Percentiles rank a stretch among this genome's conserved stretches.
These are phyloP conservation scores for Microplitis deprimator DNA, from an alignment of 2,888 invertebrate genomes.

Conservation along the genomic window DNA sequence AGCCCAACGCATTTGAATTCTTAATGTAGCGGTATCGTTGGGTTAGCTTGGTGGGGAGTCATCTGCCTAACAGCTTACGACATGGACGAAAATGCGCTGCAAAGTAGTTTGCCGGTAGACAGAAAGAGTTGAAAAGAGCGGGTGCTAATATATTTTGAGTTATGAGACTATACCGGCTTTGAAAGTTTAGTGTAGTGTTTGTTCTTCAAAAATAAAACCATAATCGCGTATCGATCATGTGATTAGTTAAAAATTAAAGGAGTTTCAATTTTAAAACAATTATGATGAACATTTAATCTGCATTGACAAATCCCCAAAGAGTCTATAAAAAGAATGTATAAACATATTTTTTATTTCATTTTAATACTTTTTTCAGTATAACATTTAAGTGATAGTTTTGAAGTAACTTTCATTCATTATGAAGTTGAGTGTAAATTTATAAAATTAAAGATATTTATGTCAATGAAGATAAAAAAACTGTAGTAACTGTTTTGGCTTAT, in stretches of 20 bases:
- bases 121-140: background rate
- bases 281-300: too few species aligned
- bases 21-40: constrained; percentile 11
- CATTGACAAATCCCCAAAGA: too few species aligned
- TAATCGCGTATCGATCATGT: background rate
- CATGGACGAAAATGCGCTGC: background rate
- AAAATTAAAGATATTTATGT: too few species aligned
- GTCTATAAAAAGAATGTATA: too few species aligned
- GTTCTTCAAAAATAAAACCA: background rate
- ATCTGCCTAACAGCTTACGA: constrained; percentile 19
- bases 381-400: too few species aligned
- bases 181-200: background rate
- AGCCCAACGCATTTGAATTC: constrained; percentile 10
- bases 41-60: background rate
- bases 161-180: background rate
- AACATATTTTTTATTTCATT: too few species aligned
- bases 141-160: background rate
- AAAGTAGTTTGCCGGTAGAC: background rate
- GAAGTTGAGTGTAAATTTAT: too few species aligned
- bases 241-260: background rate
- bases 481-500: too few species aligned
- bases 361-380: too few species aligned
- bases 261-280: too few species aligned
- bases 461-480: too few species aligned
- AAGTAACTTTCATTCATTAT: too few species aligned